Conservation (phyloP, 2,888 invertebrate genomes). For the Rhagium mordax region DNA sequence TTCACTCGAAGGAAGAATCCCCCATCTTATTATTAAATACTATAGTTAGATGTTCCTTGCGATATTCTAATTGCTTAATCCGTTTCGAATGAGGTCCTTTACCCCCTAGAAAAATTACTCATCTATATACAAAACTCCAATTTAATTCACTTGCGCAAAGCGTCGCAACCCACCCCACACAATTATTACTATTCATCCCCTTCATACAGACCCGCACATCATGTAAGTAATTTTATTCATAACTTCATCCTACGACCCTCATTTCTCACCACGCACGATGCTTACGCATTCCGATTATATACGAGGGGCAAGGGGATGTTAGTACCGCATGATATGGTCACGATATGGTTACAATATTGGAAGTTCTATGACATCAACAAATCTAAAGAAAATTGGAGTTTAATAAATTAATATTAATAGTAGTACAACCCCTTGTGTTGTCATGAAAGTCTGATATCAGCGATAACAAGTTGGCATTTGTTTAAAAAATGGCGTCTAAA, state of each 20-base stretch:
- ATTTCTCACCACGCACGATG: conserved; percentile 6
- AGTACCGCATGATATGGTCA: too few relatives aligned
- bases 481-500: too few relatives aligned
- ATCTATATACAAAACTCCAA: conserved; percentile 20
- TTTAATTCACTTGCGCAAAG: conserved; percentile 25
- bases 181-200: conserved; percentile 28
- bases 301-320: not conserved
- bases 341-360: too few relatives aligned
- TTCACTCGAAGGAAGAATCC: not conserved
- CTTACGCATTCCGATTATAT: not conserved
- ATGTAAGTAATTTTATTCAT: conserved; percentile 36
- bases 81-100: conserved; percentile 19
- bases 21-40: not conserved
- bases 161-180: conserved; percentile 21
- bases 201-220: conserved; percentile 15
- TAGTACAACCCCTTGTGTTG: too few relatives aligned
- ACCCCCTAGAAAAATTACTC: conserved; percentile 32
- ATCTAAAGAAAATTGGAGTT: too few relatives aligned
- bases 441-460: too few relatives aligned
- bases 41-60: not conserved
- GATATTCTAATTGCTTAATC: conserved; percentile 15
- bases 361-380: too few relatives aligned
- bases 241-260: conserved; percentile 30
- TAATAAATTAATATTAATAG: too few relatives aligned
- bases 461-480: too few relatives aligned